Base-by-base conservation (phyloP, 2,797 vertebrate genomes). In the Sparus aurata region DNA sequence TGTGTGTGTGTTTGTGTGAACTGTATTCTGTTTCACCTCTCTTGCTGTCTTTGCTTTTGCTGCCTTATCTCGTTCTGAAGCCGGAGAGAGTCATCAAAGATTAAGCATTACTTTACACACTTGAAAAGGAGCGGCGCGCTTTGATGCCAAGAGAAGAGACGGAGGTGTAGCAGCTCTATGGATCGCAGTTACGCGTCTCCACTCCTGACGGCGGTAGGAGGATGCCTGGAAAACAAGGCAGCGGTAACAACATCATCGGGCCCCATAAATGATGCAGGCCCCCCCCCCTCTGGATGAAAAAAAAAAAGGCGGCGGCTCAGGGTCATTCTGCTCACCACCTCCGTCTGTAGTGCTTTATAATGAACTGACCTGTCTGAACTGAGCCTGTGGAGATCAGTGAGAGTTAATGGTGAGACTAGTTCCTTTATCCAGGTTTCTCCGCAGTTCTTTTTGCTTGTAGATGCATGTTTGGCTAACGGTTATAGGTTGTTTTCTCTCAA, bases 61-160 rank as follows among this genome's bases (percentile, higher is more conserved):
- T 52, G 55, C 13, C 68, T 54, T 45, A 54, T 74, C 20, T 0
- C 47, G 41, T 58, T 72, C 43, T 55, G 60, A 59, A 58, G 70
- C 22, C 25, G 45, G 57, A 54, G 43, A 80, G 46, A 41, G 54
- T 69, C 64, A 30, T 85, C 73, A 75, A 63, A 77, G 63, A 67
- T 30, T 72, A 64, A 70, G 23, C 5, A 6, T n/a, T 47, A 62
- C 54, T 76, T 72, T 9, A 58, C 22, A 1, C 45, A 62, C 55
- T 62, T 70, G 55, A 73, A 69, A 73, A 60, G 58, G 41, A 58
- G 5, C 38, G 53, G 47, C 0, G 12, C 54, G 52, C 69, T 79
- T 74, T 76, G 74, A 79, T 61, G 66, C 66, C 46, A 53, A 23
- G 15, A 60, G 55, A 2, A 3, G 47, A 69, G 69, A 54, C 1